A percentile compares a stretch with the other conserved stretches of the same genome.
These are phyloP conservation scores for Globicephala melas DNA, from an alignment of 2,113 vertebrate genomes.

Conservation along the genomic window DNA sequence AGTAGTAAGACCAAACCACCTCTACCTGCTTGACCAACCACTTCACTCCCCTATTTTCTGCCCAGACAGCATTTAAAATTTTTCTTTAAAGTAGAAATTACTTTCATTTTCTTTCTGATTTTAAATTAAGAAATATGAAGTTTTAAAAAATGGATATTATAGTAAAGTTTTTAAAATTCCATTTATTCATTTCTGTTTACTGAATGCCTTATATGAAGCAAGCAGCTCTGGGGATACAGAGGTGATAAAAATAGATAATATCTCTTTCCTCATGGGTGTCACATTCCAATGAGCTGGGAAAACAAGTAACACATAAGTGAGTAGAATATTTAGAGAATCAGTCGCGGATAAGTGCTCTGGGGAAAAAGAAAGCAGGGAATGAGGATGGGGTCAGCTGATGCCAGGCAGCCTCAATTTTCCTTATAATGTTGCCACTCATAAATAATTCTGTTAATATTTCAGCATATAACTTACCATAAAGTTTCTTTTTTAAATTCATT, in stretches of 20 bases:
- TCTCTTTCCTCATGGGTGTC: neutral
- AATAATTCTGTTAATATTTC: neutral
- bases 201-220: neutral
- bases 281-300: neutral
- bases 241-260: neutral
- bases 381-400: neutral
- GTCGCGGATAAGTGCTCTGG: neutral
- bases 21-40: fast-evolving
- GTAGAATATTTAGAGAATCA: neutral
- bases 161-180: neutral
- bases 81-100: neutral
- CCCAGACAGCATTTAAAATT: neutral
- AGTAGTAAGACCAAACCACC: neutral
- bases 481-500: neutral
- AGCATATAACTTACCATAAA: neutral
- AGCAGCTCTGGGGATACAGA: neutral
- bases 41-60: neutral
- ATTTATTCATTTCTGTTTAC: neutral
- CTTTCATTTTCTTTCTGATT: neutral
- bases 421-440: neutral
- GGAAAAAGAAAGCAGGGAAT: neutral
- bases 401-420: neutral
- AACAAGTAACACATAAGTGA: neutral
- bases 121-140: neutral
- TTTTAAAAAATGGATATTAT: neutral